Evolutionary conservation across 1,140 invertebrate species (phyloP).

Genomic region (Eciton burchellii): DNA sequence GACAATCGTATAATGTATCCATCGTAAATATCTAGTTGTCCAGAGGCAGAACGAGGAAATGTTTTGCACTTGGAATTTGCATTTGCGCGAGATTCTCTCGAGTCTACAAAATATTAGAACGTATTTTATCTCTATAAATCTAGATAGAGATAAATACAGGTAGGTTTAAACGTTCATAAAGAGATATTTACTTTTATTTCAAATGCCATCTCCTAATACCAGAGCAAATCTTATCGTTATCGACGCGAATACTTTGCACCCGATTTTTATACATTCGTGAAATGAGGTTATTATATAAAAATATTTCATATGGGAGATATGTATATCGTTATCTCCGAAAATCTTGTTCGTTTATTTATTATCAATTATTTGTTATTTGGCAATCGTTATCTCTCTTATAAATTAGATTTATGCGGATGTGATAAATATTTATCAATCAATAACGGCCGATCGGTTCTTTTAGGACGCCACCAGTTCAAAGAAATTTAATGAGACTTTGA

Average conservation of each 20-base stretch:
- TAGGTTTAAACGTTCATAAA: no score
- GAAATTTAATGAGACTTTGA: not conserved
- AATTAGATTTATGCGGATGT: not conserved
- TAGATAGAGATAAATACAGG: no score
- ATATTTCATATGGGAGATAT: not conserved
- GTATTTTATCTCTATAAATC: not conserved
- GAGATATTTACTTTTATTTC: no score
- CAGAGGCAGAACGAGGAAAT: no score
- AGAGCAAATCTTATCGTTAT: constrained; percentile 34
- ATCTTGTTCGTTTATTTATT: not conserved
- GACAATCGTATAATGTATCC: not conserved
- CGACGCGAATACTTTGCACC: constrained; percentile 9
- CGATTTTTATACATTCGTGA: not conserved
- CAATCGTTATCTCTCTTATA: not conserved
- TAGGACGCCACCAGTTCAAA: no score
- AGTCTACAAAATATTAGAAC: no score
- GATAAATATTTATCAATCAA: not conserved
- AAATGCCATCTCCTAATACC: not conserved
- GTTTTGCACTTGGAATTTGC: no score
- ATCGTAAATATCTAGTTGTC: no score
- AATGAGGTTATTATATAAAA: constrained; percentile 3
- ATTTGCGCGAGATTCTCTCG: no score
- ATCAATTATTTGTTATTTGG: no score
- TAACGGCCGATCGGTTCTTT: not conserved
- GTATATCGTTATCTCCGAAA: constrained; percentile 16